These are phyloP conservation scores for Notodonta ziczac DNA, from an alignment of 2,888 invertebrate species.

Conservation along the genomic window DNA sequence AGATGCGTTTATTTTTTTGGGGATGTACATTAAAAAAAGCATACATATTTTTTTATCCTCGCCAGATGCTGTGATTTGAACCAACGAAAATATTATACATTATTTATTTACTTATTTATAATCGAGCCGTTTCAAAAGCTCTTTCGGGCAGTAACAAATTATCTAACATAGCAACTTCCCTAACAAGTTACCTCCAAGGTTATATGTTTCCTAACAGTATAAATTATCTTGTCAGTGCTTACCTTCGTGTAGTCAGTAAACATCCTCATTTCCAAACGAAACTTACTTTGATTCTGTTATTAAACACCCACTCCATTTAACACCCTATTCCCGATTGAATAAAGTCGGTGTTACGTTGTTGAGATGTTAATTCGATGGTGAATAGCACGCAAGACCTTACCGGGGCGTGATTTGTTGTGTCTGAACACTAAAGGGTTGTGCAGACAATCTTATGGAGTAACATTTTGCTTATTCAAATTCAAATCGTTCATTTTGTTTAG, in stretches of 20 bases:
- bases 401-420: constrained; percentile 60
- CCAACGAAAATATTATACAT: no score
- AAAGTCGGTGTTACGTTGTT: constrained; percentile 35
- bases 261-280: constrained; percentile 54
- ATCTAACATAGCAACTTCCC: background rate
- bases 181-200: background rate
- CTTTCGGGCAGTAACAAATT: background rate
- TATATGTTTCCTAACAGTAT: constrained; percentile 13
- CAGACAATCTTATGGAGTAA: background rate
- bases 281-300: constrained; percentile 35
- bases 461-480: no score
- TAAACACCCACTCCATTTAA: constrained; percentile 18
- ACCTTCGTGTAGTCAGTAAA: constrained; percentile 51
- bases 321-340: constrained; percentile 25
- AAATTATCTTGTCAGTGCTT: constrained; percentile 47
- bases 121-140: background rate
- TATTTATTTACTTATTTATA: background rate
- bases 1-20: no score
- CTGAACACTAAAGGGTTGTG: constrained; percentile 1
- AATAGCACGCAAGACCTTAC: constrained; percentile 58
- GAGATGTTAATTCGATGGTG: constrained; percentile 47
- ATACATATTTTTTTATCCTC: no score
- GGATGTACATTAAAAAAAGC: no score
- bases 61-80: no score
- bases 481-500: no score